A percentile compares a stretch with the other conserved stretches of the same genome.
Conservation (phyloP, 1,140 invertebrate genomes). For the Papilio dardanus region DNA sequence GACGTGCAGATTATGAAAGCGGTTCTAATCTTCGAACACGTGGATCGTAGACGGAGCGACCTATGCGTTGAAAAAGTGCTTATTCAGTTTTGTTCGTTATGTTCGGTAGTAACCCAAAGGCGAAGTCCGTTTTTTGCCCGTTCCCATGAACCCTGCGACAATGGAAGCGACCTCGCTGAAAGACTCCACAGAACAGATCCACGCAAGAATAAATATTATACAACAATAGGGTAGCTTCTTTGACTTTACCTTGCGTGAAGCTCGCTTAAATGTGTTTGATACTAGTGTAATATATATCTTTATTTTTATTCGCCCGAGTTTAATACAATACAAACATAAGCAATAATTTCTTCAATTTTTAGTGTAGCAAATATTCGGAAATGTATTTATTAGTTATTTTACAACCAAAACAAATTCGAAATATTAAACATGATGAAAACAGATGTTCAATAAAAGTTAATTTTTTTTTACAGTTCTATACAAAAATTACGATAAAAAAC, state of each 20-base stretch:
- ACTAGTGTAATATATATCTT: conserved; percentile 42
- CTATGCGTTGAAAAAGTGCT: conserved; percentile 72
- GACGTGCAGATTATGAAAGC: conserved; percentile 62
- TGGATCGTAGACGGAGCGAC: conserved; percentile 63
- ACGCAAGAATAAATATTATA: conserved; percentile 80
- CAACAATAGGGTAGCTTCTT: conserved; percentile 80
- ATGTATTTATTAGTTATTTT: too few species aligned
- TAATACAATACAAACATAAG: too few species aligned
- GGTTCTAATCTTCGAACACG: conserved; percentile 74
- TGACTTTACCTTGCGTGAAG: conserved; percentile 68
- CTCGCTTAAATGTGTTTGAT: conserved; percentile 52
- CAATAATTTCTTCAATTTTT: not conserved
- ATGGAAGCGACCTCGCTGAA: conserved; percentile 77
- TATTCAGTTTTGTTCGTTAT: conserved; percentile 72
- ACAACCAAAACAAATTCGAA: not conserved
- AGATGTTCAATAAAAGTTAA: not conserved
- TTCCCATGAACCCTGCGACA: conserved; percentile 80
- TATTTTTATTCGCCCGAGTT: not conserved
- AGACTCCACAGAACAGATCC: conserved; percentile 70
- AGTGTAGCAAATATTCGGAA: not conserved
- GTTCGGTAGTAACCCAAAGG: conserved; percentile 63
- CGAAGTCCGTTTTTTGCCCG: conserved; percentile 75
- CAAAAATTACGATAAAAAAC: too few species aligned
- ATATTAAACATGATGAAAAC: not conserved
- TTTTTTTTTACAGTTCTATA: too few species aligned